These are phyloP conservation scores for Hormiphora californensis DNA, from an alignment of 37 sponge, comb jelly and placozoan genomes.

Conservation along the genomic window DNA sequence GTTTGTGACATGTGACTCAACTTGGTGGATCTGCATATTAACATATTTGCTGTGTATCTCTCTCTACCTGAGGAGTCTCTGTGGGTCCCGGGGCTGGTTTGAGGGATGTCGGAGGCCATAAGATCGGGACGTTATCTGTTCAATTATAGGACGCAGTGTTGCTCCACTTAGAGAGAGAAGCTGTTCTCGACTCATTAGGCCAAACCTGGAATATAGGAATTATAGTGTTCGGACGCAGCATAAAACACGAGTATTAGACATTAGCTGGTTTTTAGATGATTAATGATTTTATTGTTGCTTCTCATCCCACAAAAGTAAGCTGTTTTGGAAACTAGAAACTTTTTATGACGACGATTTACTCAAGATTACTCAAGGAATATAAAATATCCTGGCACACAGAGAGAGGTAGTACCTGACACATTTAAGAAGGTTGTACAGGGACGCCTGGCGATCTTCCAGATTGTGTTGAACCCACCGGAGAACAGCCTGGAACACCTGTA, in stretches of 20 bases:
- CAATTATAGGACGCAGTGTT: neutral
- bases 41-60: too few species aligned
- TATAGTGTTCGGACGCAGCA: too few species aligned
- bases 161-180: conserved; percentile 14
- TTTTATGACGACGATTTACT: too few species aligned
- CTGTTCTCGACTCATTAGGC: conserved; percentile 22
- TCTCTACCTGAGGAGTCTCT: conserved; percentile 14
- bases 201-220: neutral
- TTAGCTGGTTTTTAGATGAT: too few species aligned
- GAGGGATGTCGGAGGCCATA: conserved; percentile 1
- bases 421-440: neutral
- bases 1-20: too few species aligned
- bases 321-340: too few species aligned
- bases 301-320: too few species aligned
- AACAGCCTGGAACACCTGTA: conserved; percentile 16
- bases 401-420: conserved; percentile 24
- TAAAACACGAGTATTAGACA: too few species aligned
- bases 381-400: too few species aligned
- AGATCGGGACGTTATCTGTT: neutral
- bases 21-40: too few species aligned
- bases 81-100: conserved; percentile 44
- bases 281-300: too few species aligned
- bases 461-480: conserved; percentile 15
- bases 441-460: neutral
- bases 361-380: too few species aligned